These are phyloP conservation scores for Hylaea fasciaria DNA, from an alignment of 2,888 invertebrate species.

Conservation along the genomic window DNA sequence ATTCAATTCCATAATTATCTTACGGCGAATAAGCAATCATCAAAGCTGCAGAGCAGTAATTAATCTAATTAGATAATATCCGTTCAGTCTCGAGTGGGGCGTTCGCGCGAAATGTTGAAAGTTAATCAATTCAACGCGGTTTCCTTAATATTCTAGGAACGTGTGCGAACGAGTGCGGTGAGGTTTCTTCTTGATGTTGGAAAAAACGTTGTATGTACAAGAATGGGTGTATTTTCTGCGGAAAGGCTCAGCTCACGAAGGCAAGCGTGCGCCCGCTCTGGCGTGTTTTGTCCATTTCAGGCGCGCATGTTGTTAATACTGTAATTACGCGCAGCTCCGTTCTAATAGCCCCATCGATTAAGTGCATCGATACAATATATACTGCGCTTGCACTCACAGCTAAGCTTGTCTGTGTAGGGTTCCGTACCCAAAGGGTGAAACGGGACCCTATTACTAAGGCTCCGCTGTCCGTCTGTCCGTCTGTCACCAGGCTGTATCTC, in stretches of 20 bases:
- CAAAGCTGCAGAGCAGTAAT: constrained; percentile 32
- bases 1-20: constrained; percentile 30
- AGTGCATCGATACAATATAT: constrained; percentile 50
- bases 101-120: constrained; percentile 50
- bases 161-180: constrained; percentile 45
- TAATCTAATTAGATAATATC: constrained; percentile 38
- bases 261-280: constrained; percentile 48
- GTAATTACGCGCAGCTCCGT: constrained; percentile 60
- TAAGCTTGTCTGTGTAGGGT: not conserved
- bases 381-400: not conserved
- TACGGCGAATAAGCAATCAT: constrained; percentile 33
- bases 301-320: constrained; percentile 62
- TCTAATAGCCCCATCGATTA: constrained; percentile 63
- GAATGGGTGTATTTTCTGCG: constrained; percentile 58
- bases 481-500: no score
- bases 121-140: constrained; percentile 53
- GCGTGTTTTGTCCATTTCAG: constrained; percentile 71
- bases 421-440: no score
- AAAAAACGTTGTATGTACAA: constrained; percentile 54
- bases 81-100: constrained; percentile 36
- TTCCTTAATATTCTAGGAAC: constrained; percentile 57
- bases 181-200: constrained; percentile 35
- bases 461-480: no score
- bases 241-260: constrained; percentile 54
- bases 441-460: no score